Percentiles rank a stretch among this genome's conserved stretches.
These are phyloP conservation scores for Archocentrus centrarchus DNA, from an alignment of 2,113 vertebrate genomes.

Conservation along the genomic window DNA sequence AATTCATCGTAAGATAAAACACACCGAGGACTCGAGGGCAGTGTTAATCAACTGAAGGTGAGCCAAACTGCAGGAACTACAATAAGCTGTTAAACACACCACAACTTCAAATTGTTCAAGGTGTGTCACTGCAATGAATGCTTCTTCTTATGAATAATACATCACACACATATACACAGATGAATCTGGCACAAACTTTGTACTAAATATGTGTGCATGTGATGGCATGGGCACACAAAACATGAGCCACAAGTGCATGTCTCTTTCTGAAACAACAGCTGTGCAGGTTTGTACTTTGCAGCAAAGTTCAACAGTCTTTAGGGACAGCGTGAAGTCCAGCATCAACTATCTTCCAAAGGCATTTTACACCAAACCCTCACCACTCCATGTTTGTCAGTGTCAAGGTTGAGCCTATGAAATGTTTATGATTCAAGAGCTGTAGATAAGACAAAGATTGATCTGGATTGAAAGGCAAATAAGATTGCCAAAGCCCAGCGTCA, in stretches of 20 bases:
- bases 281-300: slow-evolving; percentile 11
- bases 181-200: slow-evolving; percentile 41
- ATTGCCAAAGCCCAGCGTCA: slow-evolving; percentile 73
- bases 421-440: slow-evolving; percentile 76
- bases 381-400: slow-evolving; percentile 53
- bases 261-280: slow-evolving; percentile 40
- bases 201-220: slow-evolving; percentile 23
- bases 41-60: slow-evolving; percentile 80
- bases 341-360: slow-evolving; percentile 35
- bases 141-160: slow-evolving; percentile 77
- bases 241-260: background rate
- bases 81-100: slow-evolving; percentile 80
- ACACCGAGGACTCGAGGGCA: slow-evolving; percentile 55
- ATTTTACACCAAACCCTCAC: slow-evolving; percentile 26
- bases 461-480: slow-evolving; percentile 78
- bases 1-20: slow-evolving; percentile 64
- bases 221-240: background rate
- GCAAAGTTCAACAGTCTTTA: slow-evolving; percentile 26
- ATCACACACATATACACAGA: slow-evolving; percentile 59
- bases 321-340: slow-evolving; percentile 36
- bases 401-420: slow-evolving; percentile 73
- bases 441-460: slow-evolving; percentile 76
- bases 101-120: slow-evolving; percentile 78
- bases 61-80: slow-evolving; percentile 79
- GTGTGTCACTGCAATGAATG: slow-evolving; percentile 74